Evolutionary conservation across 2,888 invertebrate genomes (phyloP).

Genomic region (Neoitamus cyanurus): DNA sequence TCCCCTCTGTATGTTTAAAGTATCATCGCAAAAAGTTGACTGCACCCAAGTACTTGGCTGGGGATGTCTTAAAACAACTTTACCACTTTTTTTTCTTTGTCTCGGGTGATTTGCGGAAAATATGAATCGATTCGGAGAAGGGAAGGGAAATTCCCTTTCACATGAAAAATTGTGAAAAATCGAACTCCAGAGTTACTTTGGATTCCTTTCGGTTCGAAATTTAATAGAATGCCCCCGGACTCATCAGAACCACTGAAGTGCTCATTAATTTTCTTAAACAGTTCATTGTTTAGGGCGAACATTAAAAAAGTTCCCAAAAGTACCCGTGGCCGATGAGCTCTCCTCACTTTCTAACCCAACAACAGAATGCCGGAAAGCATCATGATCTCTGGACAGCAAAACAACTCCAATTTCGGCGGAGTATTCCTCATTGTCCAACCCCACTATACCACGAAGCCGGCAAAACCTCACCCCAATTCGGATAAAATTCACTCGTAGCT

Average conservation of each 20-base stretch:
- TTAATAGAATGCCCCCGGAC: neutral
- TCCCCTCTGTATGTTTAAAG: neutral
- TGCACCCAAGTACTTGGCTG: too few species aligned
- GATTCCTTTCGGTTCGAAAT: neutral
- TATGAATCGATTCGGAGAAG: neutral
- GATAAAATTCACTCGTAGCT: constrained; percentile 16
- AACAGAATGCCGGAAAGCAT: neutral
- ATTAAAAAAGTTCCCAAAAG: neutral
- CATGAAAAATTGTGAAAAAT: neutral
- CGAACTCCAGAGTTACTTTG: neutral
- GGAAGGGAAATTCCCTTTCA: neutral
- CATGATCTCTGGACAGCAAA: neutral
- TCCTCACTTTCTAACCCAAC: neutral
- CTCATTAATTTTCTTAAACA: constrained; percentile 1
- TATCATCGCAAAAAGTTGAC: neutral
- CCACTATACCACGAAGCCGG: neutral
- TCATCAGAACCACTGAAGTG: neutral
- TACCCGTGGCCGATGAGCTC: neutral
- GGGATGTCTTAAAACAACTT: too few species aligned
- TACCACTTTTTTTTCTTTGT: neutral
- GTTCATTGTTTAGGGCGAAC: neutral
- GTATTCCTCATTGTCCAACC: neutral
- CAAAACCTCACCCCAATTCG: neutral
- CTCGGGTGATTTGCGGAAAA: neutral
- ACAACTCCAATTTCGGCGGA: neutral